Evolutionary conservation across 2,797 vertebrate genomes (phyloP).

Genomic region (Carapus acus): DNA sequence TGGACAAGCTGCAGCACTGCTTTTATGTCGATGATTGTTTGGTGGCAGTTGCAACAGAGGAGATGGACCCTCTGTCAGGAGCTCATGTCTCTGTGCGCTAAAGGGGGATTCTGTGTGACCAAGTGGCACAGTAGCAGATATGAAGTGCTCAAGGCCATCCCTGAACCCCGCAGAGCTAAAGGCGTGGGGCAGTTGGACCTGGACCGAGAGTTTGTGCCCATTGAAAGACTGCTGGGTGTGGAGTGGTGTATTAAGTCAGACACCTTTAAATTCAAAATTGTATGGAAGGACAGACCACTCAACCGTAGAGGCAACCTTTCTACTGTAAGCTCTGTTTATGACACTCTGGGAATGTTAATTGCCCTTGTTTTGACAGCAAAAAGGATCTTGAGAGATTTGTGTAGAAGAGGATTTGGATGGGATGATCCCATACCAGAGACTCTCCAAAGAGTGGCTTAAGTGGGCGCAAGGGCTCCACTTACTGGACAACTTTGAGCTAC

Average conservation of each 20-base stretch:
- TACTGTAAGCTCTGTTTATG: conserved; percentile 1
- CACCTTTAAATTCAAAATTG: conserved; percentile 16
- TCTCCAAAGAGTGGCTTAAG: too few species aligned
- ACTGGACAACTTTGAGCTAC: too few species aligned
- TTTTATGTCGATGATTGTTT: conserved; percentile 1
- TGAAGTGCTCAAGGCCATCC: conserved; percentile 7
- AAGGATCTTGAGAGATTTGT: conserved; percentile 8
- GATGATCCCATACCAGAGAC: too few species aligned
- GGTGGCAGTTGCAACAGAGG: not conserved
- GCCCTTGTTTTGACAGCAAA: conserved; percentile 14
- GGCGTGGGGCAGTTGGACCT: not conserved
- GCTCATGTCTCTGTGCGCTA: conserved; percentile 6
- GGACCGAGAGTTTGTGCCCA: conserved; percentile 1
- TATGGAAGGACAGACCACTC: not conserved
- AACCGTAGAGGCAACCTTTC: conserved; percentile 26
- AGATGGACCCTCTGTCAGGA: not conserved
- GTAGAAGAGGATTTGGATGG: conserved; percentile 5
- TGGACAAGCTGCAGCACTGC: not conserved
- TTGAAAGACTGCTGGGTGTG: conserved; percentile 16
- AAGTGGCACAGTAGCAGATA: conserved; percentile 10
- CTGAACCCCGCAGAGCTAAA: conserved; percentile 1
- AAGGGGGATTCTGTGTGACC: conserved; percentile 6
- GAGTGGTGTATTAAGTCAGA: conserved; percentile 13
- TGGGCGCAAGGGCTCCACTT: too few species aligned
- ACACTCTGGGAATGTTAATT: conserved; percentile 14